Evolutionary conservation across 2,113 vertebrate genomes (phyloP).

Genomic region (Callipepla squamata): DNA sequence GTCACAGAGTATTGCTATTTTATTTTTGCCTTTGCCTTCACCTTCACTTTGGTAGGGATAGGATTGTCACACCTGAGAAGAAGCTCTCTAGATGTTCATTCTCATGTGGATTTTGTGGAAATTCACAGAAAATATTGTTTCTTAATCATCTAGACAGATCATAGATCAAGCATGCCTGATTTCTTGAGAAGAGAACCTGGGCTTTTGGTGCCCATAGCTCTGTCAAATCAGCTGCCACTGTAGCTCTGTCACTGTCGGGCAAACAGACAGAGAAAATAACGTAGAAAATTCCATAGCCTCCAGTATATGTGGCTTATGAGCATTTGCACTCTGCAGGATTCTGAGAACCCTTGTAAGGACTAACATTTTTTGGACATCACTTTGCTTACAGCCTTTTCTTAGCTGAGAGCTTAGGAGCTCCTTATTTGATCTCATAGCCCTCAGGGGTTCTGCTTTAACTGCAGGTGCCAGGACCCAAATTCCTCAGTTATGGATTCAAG

Average conservation of each 20-base stretch:
- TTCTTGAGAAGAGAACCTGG: background rate
- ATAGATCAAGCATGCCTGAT: background rate
- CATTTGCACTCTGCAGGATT: background rate
- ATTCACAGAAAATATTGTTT: background rate
- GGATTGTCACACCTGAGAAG: background rate
- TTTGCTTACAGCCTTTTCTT: background rate
- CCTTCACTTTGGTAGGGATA: background rate
- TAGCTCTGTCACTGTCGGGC: background rate
- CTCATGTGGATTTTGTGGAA: background rate
- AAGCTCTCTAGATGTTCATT: background rate
- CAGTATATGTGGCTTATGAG: no score
- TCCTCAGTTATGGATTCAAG: background rate
- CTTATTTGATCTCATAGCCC: background rate
- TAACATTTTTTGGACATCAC: background rate
- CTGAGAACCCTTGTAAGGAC: background rate
- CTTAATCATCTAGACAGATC: background rate
- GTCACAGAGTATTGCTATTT: background rate
- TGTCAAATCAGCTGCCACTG: background rate
- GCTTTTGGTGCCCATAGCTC: background rate
- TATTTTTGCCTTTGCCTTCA: background rate
- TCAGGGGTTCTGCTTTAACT: background rate
- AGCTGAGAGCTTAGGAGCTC: background rate
- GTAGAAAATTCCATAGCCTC: background rate
- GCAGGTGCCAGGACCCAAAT: background rate
- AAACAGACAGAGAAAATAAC: background rate